These are phyloP conservation scores for Dryomyza anilis DNA, from an alignment of 2,888 invertebrate genomes.

Conservation along the genomic window DNA sequence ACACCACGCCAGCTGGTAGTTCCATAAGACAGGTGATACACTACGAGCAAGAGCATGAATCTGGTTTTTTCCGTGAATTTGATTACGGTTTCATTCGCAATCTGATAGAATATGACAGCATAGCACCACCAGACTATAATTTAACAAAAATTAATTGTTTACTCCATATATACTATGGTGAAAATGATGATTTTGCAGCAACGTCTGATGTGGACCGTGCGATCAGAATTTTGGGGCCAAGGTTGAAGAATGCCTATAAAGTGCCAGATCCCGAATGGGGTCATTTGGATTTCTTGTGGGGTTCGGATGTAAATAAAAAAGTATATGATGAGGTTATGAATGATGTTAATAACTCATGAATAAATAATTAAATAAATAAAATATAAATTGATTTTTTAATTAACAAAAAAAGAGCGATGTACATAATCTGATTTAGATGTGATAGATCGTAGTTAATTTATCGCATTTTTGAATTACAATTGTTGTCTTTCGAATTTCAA, in stretches of 20 bases:
- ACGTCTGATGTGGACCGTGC: constrained; percentile 42
- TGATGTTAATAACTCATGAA: not conserved
- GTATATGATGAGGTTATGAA: not conserved
- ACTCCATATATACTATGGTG: constrained; percentile 44
- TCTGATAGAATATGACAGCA: constrained; percentile 35
- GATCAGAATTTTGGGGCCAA: constrained; percentile 43
- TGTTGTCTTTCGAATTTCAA: too few relatives aligned
- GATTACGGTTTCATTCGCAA: constrained; percentile 43
- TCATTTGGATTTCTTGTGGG: constrained; percentile 68
- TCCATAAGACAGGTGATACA: constrained; percentile 49
- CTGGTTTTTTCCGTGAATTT: constrained; percentile 44
- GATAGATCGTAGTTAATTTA: too few relatives aligned
- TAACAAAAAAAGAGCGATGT: too few relatives aligned
- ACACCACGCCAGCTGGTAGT: constrained; percentile 50
- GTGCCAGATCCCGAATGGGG: constrained; percentile 63
- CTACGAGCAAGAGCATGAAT: constrained; percentile 45
- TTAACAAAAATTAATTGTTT: constrained; percentile 38
- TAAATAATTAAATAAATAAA: too few relatives aligned
- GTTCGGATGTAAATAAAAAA: constrained; percentile 61
- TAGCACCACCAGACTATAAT: constrained; percentile 43
- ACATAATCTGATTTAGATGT: too few relatives aligned
- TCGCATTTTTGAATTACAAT: too few relatives aligned
- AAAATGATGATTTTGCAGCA: constrained; percentile 44
- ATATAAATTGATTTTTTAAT: too few relatives aligned
- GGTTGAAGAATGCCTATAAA: constrained; percentile 62